phyloP scores from a whole-genome alignment of 2,113 vertebrate genomes.

The Microcebus ravelobensis region DNA sequence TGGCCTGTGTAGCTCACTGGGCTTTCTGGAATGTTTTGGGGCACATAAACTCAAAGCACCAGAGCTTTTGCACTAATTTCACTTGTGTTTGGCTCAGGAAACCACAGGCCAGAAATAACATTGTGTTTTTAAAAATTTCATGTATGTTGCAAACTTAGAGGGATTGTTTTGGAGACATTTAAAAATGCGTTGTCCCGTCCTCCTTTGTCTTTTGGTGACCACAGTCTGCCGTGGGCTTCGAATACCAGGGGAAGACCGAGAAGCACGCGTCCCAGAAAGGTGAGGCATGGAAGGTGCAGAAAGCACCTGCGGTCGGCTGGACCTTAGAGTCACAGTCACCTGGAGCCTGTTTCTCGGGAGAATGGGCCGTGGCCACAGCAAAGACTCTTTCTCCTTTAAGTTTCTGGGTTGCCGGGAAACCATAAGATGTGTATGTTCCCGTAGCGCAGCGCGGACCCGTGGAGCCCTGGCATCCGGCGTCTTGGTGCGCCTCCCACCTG shows the following conservation, averaged over 20 bases:
- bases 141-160: accelerated
- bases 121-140: accelerated
- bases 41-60: accelerated
- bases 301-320: accelerated
- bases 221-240: conserved; percentile 97
- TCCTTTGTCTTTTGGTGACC: not conserved
- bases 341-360: accelerated
- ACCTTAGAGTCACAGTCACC: accelerated
- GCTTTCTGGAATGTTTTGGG: accelerated
- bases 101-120: accelerated
- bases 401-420: not conserved
- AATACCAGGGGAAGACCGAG: conserved; percentile 96
- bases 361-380: accelerated
- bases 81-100: not conserved
- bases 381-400: too few species aligned
- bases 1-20: accelerated
- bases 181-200: not conserved
- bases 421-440: accelerated
- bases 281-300: conserved; percentile 58
- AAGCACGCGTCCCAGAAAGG: conserved; percentile 99
- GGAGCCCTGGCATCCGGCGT: accelerated
- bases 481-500: accelerated
- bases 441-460: accelerated
- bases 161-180: accelerated
- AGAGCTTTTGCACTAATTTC: accelerated